Conservation (phyloP, 2,888 invertebrate genomes). For the Eumacrocentrus americanus region DNA sequence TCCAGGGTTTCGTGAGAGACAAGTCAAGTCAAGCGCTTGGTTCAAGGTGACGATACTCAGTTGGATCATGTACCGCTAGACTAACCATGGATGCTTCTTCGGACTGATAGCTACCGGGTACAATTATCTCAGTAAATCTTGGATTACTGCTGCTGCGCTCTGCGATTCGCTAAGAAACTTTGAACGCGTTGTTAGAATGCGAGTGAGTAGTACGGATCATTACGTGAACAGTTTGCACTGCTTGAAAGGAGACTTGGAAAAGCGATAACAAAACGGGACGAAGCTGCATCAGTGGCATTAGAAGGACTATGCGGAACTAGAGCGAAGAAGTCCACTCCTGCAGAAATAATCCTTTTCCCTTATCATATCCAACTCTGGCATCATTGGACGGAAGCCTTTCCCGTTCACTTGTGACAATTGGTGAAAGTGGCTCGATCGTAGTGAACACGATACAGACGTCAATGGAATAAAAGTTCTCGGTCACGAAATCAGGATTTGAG, state of each 20-base stretch:
- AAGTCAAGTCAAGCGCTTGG: too few species aligned
- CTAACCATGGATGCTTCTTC: constrained; percentile 24
- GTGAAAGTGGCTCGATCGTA: constrained; percentile 22
- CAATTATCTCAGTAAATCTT: constrained; percentile 37
- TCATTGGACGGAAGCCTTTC: neutral
- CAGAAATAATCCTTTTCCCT: neutral
- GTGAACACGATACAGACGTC: too few species aligned
- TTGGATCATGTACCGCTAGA: constrained; percentile 21
- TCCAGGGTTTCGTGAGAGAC: too few species aligned
- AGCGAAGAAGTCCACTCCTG: constrained; percentile 2
- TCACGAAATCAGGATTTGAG: constrained; percentile 17
- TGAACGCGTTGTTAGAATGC: constrained; percentile 1
- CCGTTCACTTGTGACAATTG: constrained; percentile 16
- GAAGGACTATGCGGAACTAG: constrained; percentile 17
- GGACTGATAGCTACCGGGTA: constrained; percentile 27
- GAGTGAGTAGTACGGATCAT: constrained; percentile 24
- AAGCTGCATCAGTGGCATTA: neutral
- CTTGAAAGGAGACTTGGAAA: neutral
- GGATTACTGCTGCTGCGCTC: neutral
- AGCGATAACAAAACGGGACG: neutral
- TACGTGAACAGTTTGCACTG: constrained; percentile 16
- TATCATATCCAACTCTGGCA: neutral
- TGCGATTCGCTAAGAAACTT: constrained; percentile 14
- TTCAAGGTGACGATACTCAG: too few species aligned
- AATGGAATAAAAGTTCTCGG: constrained; percentile 9